Evolutionary conservation across 2,113 vertebrate species (phyloP), one percentile per base, ranked within the genome.

Genomic region (Chionodraco myersi): DNA sequence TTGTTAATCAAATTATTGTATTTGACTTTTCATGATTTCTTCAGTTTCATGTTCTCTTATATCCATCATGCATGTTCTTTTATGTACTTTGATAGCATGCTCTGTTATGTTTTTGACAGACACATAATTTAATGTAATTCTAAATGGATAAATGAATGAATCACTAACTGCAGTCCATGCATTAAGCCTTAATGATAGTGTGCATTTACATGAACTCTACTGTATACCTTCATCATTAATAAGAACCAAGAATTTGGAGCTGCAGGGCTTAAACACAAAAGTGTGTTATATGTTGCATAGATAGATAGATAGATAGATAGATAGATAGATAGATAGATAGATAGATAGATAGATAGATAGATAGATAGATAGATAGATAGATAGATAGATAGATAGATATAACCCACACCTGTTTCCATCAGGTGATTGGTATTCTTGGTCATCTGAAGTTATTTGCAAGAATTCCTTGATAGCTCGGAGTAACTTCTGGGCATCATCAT

Each of bases 381-480:
- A 49, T 49, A 15, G 47, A 49, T 49, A 49, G 47, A 49, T 65
- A 65, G 63, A 30, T 26, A 69, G 52, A 56, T 45, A 69, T 52
- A 56, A 23, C 10, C 12, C 88, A 88, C 96, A 99, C 98, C 97
- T 97, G 88, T 95, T 96, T 67, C 88, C 96, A 51, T 96, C 96
- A 8, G 90, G 88, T 56, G 93, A 90, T 81, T 93, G 90, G 68
- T 94, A 94, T 18, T 96, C 96, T 92, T 96, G 91, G 48, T 98
- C 96, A 30, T 96, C 95, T 44, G 94, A 93, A 10, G 95, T 95
- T 92, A 95, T 95, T 92, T 97, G 96, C 90, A 97, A 79, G 73
- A 98, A 97, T 75, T 97, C 96, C 91, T 96, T 97, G 61, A 98
- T 92, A 0, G 96, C 96, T 15, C 95, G 96, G 83, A 99, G 92